Evolutionary conservation across 2,888 invertebrate genomes (phyloP).

Genomic region (Laothoe populi): DNA sequence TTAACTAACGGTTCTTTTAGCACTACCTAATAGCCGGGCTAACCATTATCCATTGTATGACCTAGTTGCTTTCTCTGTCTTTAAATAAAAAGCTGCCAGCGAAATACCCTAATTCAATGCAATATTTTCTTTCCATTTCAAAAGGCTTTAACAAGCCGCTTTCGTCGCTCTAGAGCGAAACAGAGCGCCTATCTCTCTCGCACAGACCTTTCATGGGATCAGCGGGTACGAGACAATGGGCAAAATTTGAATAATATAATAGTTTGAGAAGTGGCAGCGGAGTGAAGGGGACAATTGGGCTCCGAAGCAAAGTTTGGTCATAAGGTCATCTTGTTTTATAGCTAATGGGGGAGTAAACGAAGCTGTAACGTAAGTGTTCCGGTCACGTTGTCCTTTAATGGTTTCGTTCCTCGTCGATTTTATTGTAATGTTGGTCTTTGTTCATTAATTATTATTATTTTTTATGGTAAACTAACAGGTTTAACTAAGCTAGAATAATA

Average conservation of each 20-base stretch:
- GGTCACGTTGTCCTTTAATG: background rate
- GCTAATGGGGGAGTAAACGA: constrained; percentile 22
- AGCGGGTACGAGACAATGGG: constrained; percentile 57
- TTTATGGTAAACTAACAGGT: too few relatives aligned
- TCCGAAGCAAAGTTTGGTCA: constrained; percentile 49
- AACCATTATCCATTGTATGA: background rate
- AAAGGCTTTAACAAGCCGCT: constrained; percentile 21
- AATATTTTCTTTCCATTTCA: constrained; percentile 27
- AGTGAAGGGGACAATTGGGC: constrained; percentile 36
- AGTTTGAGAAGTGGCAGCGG: constrained; percentile 60
- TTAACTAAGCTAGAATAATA: too few relatives aligned
- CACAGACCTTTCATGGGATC: constrained; percentile 45
- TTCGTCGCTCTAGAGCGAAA: constrained; percentile 10
- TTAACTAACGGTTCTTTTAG: background rate
- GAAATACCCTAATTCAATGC: constrained; percentile 21
- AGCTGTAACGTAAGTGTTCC: background rate
- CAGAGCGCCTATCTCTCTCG: background rate
- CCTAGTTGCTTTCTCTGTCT: background rate
- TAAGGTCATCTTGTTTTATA: constrained; percentile 59
- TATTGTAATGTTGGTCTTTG: too few relatives aligned
- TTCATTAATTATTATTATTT: too few relatives aligned
- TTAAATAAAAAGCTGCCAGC: background rate
- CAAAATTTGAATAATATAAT: constrained; percentile 77
- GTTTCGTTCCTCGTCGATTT: background rate
- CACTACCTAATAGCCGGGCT: too few relatives aligned